Evolutionary conservation across 2,888 invertebrate genomes (phyloP).

Genomic region (Chalcis sispes): DNA sequence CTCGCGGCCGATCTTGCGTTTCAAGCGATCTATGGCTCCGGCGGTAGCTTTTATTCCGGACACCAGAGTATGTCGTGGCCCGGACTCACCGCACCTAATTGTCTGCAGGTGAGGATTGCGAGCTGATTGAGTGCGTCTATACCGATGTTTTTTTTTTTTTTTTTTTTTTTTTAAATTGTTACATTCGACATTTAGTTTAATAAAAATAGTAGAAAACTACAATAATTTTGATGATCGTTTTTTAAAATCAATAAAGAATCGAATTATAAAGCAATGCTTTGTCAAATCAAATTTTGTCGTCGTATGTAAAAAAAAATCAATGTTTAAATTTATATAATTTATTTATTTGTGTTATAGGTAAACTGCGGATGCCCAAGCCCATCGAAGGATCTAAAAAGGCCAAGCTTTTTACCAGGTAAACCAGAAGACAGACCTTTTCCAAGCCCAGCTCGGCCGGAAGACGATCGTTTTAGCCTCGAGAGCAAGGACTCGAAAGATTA

Average conservation of each 20-base stretch:
- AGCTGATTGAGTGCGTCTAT: too few species aligned
- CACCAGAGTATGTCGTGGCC: conserved; percentile 74
- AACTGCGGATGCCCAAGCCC: conserved; percentile 73
- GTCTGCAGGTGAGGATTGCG: conserved; percentile 34
- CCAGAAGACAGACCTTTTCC: conserved; percentile 65
- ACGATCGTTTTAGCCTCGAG: conserved; percentile 66
- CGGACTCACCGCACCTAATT: conserved; percentile 63
- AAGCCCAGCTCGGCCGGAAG: conserved; percentile 68
- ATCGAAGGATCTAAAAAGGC: conserved; percentile 68
- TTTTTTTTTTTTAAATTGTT: too few species aligned
- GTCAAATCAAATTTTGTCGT: too few species aligned
- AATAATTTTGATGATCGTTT: too few species aligned
- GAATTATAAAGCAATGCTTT: too few species aligned
- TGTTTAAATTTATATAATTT: background rate
- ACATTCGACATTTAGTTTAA: too few species aligned
- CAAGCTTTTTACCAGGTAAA: conserved; percentile 59
- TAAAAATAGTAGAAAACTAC: too few species aligned
- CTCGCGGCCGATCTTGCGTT: conserved; percentile 84
- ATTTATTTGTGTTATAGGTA: conserved; percentile 58
- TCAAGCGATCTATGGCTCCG: conserved; percentile 79
- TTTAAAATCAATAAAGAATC: too few species aligned
- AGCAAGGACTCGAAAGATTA: conserved; percentile 61
- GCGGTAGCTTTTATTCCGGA: conserved; percentile 77
- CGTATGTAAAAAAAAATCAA: too few species aligned
- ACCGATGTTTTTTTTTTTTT: too few species aligned